A percentile compares a stretch with the other conserved stretches of the same genome.
These are phyloP conservation scores for Xanthorhoe spadicearia DNA, from an alignment of 2,888 invertebrate genomes.

Conservation along the genomic window DNA sequence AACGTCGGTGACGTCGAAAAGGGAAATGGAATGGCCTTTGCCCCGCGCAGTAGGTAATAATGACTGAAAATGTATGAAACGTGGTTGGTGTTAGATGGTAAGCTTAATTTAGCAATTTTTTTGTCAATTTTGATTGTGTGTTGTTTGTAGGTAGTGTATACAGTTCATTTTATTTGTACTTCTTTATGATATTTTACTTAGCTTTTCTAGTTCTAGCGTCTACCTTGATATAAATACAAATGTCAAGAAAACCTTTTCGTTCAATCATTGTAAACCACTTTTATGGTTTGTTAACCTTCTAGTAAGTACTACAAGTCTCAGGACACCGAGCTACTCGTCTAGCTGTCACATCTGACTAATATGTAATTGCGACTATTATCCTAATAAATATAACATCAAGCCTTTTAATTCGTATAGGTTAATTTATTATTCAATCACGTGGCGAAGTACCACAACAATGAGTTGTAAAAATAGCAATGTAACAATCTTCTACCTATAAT, in stretches of 20 bases:
- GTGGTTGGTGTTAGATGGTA: too few relatives aligned
- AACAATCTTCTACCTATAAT: conserved; percentile 72
- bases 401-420: conserved; percentile 22
- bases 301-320: conserved; percentile 14
- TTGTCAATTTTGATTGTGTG: too few relatives aligned
- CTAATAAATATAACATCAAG: neutral
- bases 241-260: conserved; percentile 30
- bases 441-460: conserved; percentile 57
- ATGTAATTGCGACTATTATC: neutral
- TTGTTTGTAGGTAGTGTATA: too few relatives aligned
- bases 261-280: conserved; percentile 26
- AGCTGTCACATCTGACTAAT: conserved; percentile 11
- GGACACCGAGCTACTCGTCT: conserved; percentile 26
- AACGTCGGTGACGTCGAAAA: too few relatives aligned
- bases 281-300: conserved; percentile 31
- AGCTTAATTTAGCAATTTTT: too few relatives aligned
- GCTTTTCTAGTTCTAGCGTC: neutral
- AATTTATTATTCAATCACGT: conserved; percentile 47
- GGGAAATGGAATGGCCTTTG: too few relatives aligned
- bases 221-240: neutral
- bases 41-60: too few relatives aligned
- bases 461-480: conserved; percentile 71
- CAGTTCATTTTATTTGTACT: too few relatives aligned
- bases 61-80: too few relatives aligned
- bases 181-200: neutral